Evolutionary conservation across 2,888 invertebrate genomes (phyloP), one percentile per base, ranked within the genome.

Genomic region (Bombylius major): DNA sequence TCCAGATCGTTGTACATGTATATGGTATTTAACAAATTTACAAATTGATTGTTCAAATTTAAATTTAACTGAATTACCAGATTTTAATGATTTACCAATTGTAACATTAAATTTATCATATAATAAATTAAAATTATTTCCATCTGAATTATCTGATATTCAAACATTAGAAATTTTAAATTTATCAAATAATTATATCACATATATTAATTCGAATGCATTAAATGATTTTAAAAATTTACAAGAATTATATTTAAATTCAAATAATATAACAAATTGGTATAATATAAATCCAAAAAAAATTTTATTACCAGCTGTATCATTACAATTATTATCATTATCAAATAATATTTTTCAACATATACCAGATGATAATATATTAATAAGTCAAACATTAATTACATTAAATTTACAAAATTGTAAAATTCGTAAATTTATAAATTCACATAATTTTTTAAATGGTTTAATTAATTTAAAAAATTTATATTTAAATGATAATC

Each of bases 231-330:
- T 84, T 36, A 76, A 70, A 3, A 72, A 77, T 32, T 72, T 88
- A 42, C 76, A 81, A 64, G 72, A 73, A 5, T 68, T 88, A 46
- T 79, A 84, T 68, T 70, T 88, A 59, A 80, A 82, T 33, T 77
- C 75, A 56, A 88, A 88, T 66, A 68, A 75, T 52, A 81, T 88
- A 58, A 73, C 70, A 36, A 71, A 77, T 53, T 82, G 84, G 83
- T 62, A 73, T 4, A 76, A 77, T 50, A 69, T 85, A 45, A 78
- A 76, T 66, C 79, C 82, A 0, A 78, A 76, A 57, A 70, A 76
- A 36, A 74, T 80, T 4, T 72, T 82, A 33, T 64, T 68, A 53
- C 73, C 76, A 56, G 75, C 79, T 1, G 68, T 68, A 0, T 80
- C 73, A 51, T 70, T 88, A 51, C 76, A 76, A 64, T 75, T 73